Conservation (phyloP, 2,113 vertebrate genomes). For the Dasyurus viverrinus region DNA sequence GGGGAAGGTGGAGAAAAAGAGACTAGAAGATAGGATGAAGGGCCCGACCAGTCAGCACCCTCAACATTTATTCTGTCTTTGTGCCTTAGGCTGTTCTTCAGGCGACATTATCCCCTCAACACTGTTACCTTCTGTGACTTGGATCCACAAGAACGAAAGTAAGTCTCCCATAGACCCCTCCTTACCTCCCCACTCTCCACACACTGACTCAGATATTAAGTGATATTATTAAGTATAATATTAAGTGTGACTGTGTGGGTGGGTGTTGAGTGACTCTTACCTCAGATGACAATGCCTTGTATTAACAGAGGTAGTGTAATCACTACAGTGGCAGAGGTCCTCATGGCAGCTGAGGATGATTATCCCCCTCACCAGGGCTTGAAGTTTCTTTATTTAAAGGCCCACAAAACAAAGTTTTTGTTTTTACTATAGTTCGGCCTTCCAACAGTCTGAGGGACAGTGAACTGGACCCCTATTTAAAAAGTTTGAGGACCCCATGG, state of each 20-base stretch:
- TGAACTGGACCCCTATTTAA: no score
- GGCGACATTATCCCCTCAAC: slow-evolving; percentile 95
- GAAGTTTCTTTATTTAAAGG: no score
- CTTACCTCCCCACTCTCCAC: accelerated
- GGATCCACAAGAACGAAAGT: slow-evolving; percentile 98
- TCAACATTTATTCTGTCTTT: slow-evolving; percentile 22
- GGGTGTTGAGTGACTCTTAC: not conserved
- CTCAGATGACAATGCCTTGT: not conserved
- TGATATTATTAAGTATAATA: not conserved
- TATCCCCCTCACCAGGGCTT: no score
- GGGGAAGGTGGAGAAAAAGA: not conserved
- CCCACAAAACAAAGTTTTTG: no score
- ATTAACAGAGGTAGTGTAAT: not conserved
- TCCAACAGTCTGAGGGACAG: no score
- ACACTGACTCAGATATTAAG: not conserved
- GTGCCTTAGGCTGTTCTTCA: slow-evolving; percentile 93
- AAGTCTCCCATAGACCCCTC: slow-evolving; percentile 75
- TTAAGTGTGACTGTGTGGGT: not conserved
- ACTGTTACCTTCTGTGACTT: slow-evolving; percentile 96
- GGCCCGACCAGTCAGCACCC: no score
- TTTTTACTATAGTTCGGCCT: no score
- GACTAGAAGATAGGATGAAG: not conserved
- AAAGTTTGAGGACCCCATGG: no score
- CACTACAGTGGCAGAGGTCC: not conserved
- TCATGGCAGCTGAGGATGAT: no score